A percentile compares a stretch with the other conserved stretches of the same genome.
Conservation (phyloP, 2,113 vertebrate species). For the Miniopterus natalensis region DNA sequence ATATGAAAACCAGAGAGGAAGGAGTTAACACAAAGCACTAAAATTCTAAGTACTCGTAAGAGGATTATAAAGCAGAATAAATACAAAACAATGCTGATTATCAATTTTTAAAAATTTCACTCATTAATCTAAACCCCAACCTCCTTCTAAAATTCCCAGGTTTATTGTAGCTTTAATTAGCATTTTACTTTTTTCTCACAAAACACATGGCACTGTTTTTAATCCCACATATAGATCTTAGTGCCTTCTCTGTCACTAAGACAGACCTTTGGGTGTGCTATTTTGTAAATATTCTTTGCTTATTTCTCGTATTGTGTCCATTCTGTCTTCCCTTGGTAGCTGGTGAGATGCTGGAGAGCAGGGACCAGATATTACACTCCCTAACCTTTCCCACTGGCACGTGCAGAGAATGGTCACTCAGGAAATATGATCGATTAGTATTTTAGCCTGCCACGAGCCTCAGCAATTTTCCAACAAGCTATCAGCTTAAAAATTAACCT, state of each 20-base stretch:
- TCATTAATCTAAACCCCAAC: conserved; percentile 34
- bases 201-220: conserved; percentile 24
- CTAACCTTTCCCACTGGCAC: background rate
- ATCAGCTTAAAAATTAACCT: conserved; percentile 46
- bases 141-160: conserved; percentile 53
- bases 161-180: conserved; percentile 44
- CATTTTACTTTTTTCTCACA: conserved; percentile 56
- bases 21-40: conserved; percentile 23
- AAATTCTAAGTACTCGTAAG: conserved; percentile 47
- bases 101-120: conserved; percentile 61
- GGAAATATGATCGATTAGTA: background rate
- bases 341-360: background rate
- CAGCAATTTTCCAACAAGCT: conserved; percentile 49
- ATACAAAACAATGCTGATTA: conserved; percentile 38
- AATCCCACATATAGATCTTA: background rate
- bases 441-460: conserved; percentile 33
- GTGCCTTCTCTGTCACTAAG: background rate
- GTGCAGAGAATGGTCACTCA: conserved; percentile 14
- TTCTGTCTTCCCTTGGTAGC: background rate
- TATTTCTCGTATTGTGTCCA: background rate
- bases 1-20: conserved; percentile 3
- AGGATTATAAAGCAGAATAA: conserved; percentile 63
- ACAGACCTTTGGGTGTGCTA: background rate
- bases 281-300: background rate
- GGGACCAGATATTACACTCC: background rate